phyloP scores from a whole-genome alignment of 1,140 invertebrate species.

The Pseudomyrmex sp. region DNA sequence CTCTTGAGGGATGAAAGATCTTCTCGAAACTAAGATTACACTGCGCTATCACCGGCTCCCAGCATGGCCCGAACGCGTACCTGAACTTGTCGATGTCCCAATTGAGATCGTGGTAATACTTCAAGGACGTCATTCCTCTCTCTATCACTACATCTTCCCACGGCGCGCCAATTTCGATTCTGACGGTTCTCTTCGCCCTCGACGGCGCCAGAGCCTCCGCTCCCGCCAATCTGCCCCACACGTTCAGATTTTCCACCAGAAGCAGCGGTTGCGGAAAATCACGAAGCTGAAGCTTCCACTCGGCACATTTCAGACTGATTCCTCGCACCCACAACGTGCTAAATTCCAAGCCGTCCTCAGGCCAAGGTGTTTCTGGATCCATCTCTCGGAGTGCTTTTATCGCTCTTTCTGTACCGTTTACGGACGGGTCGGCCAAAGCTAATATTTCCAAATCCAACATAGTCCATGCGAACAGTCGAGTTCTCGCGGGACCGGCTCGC shows the following conservation, averaged over 20 bases:
- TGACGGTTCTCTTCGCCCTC: constrained; percentile 90
- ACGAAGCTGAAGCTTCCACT: constrained; percentile 95
- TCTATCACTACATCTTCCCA: constrained; percentile 91
- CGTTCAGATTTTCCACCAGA: constrained; percentile 91
- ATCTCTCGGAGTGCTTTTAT: constrained; percentile 91
- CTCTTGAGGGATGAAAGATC: constrained; percentile 93
- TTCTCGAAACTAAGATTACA: constrained; percentile 96
- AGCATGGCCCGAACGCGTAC: constrained; percentile 98
- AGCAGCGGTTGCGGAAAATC: constrained; percentile 98
- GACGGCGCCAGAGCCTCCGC: constrained; percentile 94
- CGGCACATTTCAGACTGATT: constrained; percentile 91
- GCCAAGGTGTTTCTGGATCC: constrained; percentile 95
- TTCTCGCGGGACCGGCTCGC: constrained; percentile 89
- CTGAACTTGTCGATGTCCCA: constrained; percentile 95
- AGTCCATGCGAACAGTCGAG: constrained; percentile 92
- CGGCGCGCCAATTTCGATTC: constrained; percentile 90
- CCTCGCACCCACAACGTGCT: constrained; percentile 96
- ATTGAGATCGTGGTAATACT: constrained; percentile 99
- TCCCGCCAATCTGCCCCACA: constrained; percentile 96
- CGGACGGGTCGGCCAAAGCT: constrained; percentile 94
- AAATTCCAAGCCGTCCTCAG: constrained; percentile 96
- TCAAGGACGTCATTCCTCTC: constrained; percentile 96
- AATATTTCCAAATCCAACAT: constrained; percentile 92
- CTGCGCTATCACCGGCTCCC: constrained; percentile 99
- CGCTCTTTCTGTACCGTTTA: constrained; percentile 93